These are phyloP conservation scores for Diabrotica balteata DNA, from an alignment of 2,888 invertebrate genomes.

Conservation along the genomic window DNA sequence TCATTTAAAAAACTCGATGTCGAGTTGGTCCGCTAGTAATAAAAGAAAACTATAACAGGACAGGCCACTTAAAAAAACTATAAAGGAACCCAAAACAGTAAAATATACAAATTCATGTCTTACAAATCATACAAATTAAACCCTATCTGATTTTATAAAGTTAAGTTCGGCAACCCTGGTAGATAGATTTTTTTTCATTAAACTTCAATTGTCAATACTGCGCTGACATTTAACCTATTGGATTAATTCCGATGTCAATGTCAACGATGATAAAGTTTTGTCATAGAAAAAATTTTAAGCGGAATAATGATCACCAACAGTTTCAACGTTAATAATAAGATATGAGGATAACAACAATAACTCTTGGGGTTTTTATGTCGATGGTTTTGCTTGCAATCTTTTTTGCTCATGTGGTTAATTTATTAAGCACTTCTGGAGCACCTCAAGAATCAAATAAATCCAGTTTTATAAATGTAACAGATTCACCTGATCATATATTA, in stretches of 20 bases:
- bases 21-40: too few species aligned
- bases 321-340: conserved; percentile 2
- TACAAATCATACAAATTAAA: too few species aligned
- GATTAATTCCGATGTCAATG: background rate
- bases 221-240: too few species aligned
- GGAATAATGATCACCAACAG: conserved; percentile 16
- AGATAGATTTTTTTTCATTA: too few species aligned
- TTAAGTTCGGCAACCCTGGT: too few species aligned
- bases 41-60: too few species aligned
- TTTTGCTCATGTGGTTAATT: conserved; percentile 73
- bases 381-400: conserved; percentile 72
- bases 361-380: conserved; percentile 67
- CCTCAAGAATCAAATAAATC: conserved; percentile 42
- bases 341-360: conserved; percentile 72
- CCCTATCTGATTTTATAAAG: too few species aligned
- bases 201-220: too few species aligned
- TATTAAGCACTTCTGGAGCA: conserved; percentile 67
- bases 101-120: too few species aligned
- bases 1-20: too few species aligned
- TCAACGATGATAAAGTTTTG: conserved; percentile 5
- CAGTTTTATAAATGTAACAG: conserved; percentile 63
- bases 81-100: too few species aligned
- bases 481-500: conserved; percentile 68
- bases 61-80: too few species aligned
- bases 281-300: conserved; percentile 8